Conservation (phyloP, 1,140 invertebrate species). For the Papilio polytes region DNA sequence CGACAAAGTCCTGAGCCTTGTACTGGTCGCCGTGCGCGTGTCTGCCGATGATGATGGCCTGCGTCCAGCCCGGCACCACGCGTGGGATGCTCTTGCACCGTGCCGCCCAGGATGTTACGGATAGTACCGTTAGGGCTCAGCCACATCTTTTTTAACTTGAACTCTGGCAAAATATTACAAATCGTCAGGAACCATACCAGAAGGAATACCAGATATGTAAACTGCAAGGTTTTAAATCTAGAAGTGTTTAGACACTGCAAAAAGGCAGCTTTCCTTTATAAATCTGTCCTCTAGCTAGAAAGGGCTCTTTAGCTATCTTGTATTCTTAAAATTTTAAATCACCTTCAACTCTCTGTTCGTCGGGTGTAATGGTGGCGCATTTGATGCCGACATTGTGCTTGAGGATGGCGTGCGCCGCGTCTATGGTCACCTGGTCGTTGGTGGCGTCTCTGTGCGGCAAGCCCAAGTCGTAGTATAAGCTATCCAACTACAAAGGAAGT, state of each 20-base stretch:
- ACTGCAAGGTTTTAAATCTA: too few relatives aligned
- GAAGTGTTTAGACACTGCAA: too few relatives aligned
- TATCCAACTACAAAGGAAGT: constrained; percentile 85
- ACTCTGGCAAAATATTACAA: constrained; percentile 86
- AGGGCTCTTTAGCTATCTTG: too few relatives aligned
- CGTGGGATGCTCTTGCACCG: constrained; percentile 95
- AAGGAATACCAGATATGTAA: too few relatives aligned
- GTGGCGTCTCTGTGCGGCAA: constrained; percentile 93
- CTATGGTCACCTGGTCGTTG: constrained; percentile 94
- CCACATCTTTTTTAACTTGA: constrained; percentile 97
- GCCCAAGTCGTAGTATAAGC: constrained; percentile 90
- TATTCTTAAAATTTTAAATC: constrained; percentile 42
- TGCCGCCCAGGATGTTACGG: constrained; percentile 95
- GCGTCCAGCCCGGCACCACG: constrained; percentile 93
- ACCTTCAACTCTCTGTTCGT: constrained; percentile 95
- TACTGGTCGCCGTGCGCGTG: constrained; percentile 97
- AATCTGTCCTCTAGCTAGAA: too few relatives aligned
- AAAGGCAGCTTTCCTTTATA: too few relatives aligned
- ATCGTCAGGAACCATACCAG: neutral
- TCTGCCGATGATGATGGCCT: constrained; percentile 93
- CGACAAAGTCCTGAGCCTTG: constrained; percentile 93
- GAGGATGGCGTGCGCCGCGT: constrained; percentile 93
- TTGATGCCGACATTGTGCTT: constrained; percentile 97
- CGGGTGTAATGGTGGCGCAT: constrained; percentile 96
- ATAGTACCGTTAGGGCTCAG: constrained; percentile 96